phyloP scores from a whole-genome alignment of 2,113 vertebrate species.

The Sturnira hondurensis region DNA sequence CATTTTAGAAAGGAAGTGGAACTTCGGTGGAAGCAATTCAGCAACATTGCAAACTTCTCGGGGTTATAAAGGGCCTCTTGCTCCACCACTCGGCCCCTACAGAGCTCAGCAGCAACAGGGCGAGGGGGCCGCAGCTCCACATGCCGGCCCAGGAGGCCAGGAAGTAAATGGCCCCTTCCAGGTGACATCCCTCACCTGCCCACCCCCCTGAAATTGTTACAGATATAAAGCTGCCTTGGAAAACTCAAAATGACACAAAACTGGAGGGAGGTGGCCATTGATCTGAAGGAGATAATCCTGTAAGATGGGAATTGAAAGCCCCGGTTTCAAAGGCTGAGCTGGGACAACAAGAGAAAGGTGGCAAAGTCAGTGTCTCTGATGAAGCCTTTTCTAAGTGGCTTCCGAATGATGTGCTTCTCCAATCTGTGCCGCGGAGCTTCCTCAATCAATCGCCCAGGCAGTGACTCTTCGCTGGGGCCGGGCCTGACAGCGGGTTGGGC shows the following conservation, averaged over 20 bases:
- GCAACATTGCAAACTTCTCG: constrained; percentile 57
- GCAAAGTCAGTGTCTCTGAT: background rate
- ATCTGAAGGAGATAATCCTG: background rate
- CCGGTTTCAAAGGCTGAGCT: background rate
- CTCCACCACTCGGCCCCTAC: background rate
- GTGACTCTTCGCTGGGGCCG: background rate
- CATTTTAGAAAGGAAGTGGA: constrained; percentile 61
- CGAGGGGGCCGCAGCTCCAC: background rate
- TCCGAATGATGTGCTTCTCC: background rate
- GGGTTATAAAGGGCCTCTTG: constrained; percentile 52
- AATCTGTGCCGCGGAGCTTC: background rate
- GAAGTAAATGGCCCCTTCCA: background rate
- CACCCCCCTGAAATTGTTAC: background rate
- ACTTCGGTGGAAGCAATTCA: constrained; percentile 47
- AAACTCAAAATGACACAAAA: background rate
- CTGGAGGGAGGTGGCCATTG: background rate
- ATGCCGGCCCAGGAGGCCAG: background rate
- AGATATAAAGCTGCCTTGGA: background rate
- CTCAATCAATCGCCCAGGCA: background rate
- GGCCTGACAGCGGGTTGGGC: background rate
- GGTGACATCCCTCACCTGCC: background rate
- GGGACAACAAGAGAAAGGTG: background rate
- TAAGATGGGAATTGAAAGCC: background rate
- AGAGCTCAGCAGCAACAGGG: background rate
- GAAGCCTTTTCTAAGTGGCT: background rate